A percentile compares a stretch with the other conserved stretches of the same genome.
phyloP scores from a whole-genome alignment of 2,113 vertebrate species.

The Taxidea taxus region DNA sequence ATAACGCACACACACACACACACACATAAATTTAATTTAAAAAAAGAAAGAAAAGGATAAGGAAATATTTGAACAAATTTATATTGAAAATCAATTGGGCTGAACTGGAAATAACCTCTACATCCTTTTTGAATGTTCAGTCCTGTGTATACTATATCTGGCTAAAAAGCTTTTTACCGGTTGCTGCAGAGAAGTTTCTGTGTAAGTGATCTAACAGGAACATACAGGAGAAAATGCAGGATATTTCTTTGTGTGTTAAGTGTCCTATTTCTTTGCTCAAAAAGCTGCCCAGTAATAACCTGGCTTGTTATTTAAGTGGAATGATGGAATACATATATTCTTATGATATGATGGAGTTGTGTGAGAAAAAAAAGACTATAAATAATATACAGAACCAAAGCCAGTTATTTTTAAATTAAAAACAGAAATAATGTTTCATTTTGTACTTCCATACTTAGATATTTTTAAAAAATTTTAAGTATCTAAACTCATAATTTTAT shows the following conservation, averaged over 20 bases:
- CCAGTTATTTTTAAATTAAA: background rate
- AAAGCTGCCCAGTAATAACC: background rate
- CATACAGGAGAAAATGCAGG: background rate
- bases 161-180: background rate
- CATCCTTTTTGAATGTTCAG: conserved; percentile 7
- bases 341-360: background rate
- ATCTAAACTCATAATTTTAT: background rate
- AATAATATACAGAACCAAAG: background rate
- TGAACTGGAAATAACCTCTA: conserved; percentile 21
- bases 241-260: background rate
- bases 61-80: conserved; percentile 12
- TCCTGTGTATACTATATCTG: background rate
- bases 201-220: background rate
- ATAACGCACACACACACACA: background rate
- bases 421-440: background rate
- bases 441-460: background rate
- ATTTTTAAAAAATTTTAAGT: background rate
- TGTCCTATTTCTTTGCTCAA: background rate
- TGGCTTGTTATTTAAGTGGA: background rate
- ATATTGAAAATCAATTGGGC: conserved; percentile 35
- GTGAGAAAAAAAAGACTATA: background rate
- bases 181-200: background rate
- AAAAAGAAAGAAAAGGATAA: background rate
- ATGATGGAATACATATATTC: background rate
- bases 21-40: too few relatives aligned